Base-by-base conservation (phyloP, 2,888 invertebrate species). In the Agonopterix arenella region DNA sequence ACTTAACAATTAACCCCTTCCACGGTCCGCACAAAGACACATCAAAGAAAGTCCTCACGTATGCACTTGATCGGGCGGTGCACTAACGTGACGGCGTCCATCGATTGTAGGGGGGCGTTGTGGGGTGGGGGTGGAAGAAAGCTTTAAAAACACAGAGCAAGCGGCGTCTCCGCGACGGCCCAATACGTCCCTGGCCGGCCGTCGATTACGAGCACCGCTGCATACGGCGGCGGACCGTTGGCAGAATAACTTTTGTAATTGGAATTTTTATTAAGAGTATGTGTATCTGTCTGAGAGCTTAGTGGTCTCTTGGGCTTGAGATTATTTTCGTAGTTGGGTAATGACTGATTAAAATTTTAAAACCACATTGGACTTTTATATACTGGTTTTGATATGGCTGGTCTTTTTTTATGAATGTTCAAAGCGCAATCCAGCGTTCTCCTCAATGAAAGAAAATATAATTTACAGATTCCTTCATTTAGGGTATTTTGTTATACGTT, bases 141-240 rank as follows among this genome's bases (percentile, higher is more conserved):
- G 69, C 65, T 71, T 70, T 73, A 70, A 73, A 73, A 73, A 72
- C 70, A 65, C 61, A 60, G 77, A 76, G 76, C 70, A n/a, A 43
- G 43, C 70, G 79, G 73, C 84, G 84, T 85, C 85, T 85, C 86
- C 72, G 71, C 84, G 84, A 81, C 83, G 84, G 80, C 72, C 84
- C 83, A 81, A 84, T 85, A 82, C 84, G 85, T 86, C 85, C 86
- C 85, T 79, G 76, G 75, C 76, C 80, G 83, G 77, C 81, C 84
- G 82, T 79, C 85, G 84, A 84, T 86, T 86, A 84, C 84, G 70
- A 65, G 55, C 73, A 66, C 66, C 64, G 64, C 66, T 84, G 83
- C 82, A 83, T 80, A 76, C 72, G 76, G 54, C 59, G 57, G 46
- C 52, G 70, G 56, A 28, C 28, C 28, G 84, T 71, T 56, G 38